A percentile compares a stretch with the other conserved stretches of the same genome.
Evolutionary conservation across 2,113 vertebrate species (phyloP).

Genomic region (Todiramphus saurophagus): DNA sequence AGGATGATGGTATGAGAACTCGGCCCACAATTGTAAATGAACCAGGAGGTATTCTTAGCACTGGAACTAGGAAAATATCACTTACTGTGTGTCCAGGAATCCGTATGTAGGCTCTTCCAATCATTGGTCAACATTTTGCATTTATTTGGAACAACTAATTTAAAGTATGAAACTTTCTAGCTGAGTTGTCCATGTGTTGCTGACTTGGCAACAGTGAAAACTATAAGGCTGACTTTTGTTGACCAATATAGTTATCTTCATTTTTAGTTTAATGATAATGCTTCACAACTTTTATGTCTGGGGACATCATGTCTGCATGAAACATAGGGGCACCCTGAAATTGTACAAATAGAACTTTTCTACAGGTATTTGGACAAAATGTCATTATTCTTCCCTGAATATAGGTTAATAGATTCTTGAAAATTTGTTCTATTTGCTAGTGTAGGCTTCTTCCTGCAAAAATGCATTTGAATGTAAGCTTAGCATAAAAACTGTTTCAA

Average conservation of each 20-base stretch:
- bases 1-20: background rate
- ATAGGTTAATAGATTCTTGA: background rate
- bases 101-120: background rate
- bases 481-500: background rate
- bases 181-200: background rate
- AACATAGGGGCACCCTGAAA: background rate
- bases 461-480: background rate
- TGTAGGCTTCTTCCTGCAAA: fast-evolving
- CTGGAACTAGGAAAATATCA: background rate
- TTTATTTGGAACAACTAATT: background rate
- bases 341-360: background rate
- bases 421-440: background rate
- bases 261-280: background rate
- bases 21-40: background rate
- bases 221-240: background rate
- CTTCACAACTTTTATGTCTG: background rate
- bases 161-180: background rate
- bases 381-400: background rate
- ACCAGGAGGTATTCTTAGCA: background rate
- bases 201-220: background rate
- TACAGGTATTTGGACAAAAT: background rate
- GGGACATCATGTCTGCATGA: background rate
- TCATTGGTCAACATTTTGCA: background rate
- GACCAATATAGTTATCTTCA: background rate
- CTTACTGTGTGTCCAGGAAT: background rate